Base-by-base conservation (phyloP, 2,113 vertebrate genomes). In the Indri indri region DNA sequence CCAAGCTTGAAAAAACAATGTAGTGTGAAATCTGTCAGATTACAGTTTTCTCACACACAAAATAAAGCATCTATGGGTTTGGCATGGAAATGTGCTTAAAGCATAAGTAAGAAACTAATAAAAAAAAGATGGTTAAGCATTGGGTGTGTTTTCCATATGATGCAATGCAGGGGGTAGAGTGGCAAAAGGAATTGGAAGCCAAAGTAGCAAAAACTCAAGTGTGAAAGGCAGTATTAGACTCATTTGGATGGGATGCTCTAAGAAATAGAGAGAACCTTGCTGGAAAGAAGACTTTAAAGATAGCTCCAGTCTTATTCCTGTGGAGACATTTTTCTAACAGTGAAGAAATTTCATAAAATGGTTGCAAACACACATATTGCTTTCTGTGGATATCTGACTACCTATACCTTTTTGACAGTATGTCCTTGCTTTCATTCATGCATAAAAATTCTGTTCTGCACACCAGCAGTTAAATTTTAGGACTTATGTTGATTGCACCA, bases 131-230 rank as follows among this genome's bases (percentile, higher is more conserved):
- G 13, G 50, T 70, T 86, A 79, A 79, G 89, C 87, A 63, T 74
- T 93, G 88, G 66, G 88, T 93, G 85, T 93, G 81, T 89, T 97
- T 97, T 96, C 94, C 50, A 18, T 90, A 83, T 97, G 96, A 97
- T 66, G 91, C 86, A 97, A 89, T 89, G 25, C 9, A 23, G 17
- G 9, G 18, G 47, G 16, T 52, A 23, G 11, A 54, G 32, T 27
- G 23, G 54, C 9, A 42, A 65, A 8, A 83, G 23, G 47, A 32
- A 9, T 30, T 76, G 52, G 87, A 90, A 87, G n/a, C 66, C 73
- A 76, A 63, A 81, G 52, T 50, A 84, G 63, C 70, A 84, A 63
- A 90, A 76, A 30, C 23, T 65, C 50, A 6, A 90, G 61, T 81
- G 74, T 70, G 65, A 96, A 87, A 95, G 70, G 68, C 89, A 80